Evolutionary conservation across 2,797 vertebrate species (phyloP).

Genomic region (Spheniscus humboldti): DNA sequence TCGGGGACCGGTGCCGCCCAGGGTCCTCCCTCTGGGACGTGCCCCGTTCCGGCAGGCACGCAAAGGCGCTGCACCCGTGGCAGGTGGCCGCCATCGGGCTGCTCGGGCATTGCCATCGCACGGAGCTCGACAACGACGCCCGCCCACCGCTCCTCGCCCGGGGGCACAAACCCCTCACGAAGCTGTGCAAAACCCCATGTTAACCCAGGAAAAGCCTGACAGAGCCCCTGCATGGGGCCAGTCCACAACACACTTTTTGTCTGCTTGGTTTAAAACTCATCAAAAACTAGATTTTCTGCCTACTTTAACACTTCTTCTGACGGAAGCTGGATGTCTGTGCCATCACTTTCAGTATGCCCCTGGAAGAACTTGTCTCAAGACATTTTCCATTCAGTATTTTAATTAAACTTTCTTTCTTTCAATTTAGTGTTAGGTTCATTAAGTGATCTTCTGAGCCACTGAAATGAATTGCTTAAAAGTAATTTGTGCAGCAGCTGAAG

Average conservation of each 20-base stretch:
- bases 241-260: background rate
- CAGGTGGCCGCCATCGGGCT: accelerated
- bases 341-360: background rate
- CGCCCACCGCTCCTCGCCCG: accelerated
- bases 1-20: accelerated
- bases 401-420: conserved; percentile 38
- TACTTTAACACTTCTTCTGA: background rate
- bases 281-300: background rate
- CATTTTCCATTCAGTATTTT: conserved; percentile 10
- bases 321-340: background rate
- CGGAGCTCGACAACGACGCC: accelerated
- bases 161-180: background rate
- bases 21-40: accelerated
- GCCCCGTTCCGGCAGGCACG: accelerated
- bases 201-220: background rate
- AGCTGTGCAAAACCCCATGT: accelerated
- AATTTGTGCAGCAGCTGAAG: conserved; percentile 4
- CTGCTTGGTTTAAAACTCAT: background rate
- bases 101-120: background rate
- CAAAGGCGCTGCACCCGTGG: accelerated
- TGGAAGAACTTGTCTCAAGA: background rate
- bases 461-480: conserved; percentile 21
- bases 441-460: background rate
- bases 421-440: background rate
- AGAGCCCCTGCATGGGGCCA: background rate